A percentile compares a stretch with the other conserved stretches of the same genome.
Evolutionary conservation across 2,113 vertebrate genomes (phyloP).

Genomic region (Okapia johnstoni): DNA sequence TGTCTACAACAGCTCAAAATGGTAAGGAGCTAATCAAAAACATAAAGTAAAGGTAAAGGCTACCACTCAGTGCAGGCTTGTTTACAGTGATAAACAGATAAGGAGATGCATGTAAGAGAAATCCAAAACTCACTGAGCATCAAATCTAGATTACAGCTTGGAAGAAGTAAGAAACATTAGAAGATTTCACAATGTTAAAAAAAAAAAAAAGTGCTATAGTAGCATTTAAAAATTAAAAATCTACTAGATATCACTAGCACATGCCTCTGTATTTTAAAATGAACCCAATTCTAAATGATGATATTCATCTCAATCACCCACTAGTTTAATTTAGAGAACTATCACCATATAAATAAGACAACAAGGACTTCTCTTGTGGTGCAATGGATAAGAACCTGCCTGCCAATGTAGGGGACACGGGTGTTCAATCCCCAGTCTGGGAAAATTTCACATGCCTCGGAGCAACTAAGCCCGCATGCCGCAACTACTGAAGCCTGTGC

Average conservation of each 20-base stretch:
- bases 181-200: background rate
- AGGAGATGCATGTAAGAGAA: background rate
- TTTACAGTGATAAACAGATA: background rate
- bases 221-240: background rate
- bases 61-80: background rate
- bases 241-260: background rate
- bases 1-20: background rate
- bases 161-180: background rate
- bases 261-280: background rate
- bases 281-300: background rate
- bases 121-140: background rate
- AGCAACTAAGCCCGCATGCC: background rate
- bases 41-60: background rate
- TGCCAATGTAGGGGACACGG: background rate
- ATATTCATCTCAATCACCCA: background rate
- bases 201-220: background rate
- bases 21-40: background rate
- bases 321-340: background rate
- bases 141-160: background rate
- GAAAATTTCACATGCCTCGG: background rate
- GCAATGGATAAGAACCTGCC: background rate
- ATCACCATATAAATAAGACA: background rate
- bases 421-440: background rate
- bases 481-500: background rate
- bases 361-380: background rate